Percentiles rank a stretch among this genome's conserved stretches.
Conservation (phyloP, 2,888 invertebrate genomes). For the Tachystola acroxantha region DNA sequence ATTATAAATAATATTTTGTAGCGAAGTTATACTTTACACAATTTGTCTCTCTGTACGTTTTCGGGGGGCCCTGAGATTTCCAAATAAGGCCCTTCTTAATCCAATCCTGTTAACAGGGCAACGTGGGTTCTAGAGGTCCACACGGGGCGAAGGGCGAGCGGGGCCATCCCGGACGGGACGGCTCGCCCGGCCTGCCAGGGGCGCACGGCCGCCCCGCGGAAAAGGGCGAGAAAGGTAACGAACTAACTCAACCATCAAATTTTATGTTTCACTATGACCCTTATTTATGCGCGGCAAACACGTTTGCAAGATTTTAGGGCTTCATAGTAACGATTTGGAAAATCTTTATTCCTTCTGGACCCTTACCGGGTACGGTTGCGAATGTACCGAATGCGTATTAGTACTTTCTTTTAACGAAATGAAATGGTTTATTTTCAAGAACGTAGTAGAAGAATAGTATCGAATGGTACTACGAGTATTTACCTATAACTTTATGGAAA, state of each 20-base stretch:
- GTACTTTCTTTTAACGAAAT: constrained; percentile 53
- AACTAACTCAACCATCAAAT: constrained; percentile 72
- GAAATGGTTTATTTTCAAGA: neutral
- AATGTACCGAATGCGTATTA: constrained; percentile 46
- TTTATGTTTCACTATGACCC: constrained; percentile 71
- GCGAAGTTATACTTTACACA: too few species aligned
- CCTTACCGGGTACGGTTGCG: constrained; percentile 43
- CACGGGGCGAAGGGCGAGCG: constrained; percentile 83
- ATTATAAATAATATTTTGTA: too few species aligned
- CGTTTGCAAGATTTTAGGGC: constrained; percentile 67
- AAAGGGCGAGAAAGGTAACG: constrained; percentile 85
- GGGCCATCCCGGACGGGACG: constrained; percentile 82
- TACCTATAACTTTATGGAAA: too few species aligned
- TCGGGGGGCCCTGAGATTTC: too few species aligned
- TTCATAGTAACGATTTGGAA: constrained; percentile 67
- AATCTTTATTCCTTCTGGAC: constrained; percentile 63
- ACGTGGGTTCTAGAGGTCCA: constrained; percentile 74
- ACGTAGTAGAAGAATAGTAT: too few species aligned
- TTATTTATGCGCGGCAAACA: constrained; percentile 65
- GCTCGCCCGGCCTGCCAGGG: constrained; percentile 80
- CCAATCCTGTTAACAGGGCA: too few species aligned
- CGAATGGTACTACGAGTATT: too few species aligned
- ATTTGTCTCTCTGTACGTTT: too few species aligned
- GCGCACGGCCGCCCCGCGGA: constrained; percentile 80
- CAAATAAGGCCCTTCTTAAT: too few species aligned